phyloP scores from a whole-genome alignment of 2,113 vertebrate genomes.

The Muntiacus reevesi region DNA sequence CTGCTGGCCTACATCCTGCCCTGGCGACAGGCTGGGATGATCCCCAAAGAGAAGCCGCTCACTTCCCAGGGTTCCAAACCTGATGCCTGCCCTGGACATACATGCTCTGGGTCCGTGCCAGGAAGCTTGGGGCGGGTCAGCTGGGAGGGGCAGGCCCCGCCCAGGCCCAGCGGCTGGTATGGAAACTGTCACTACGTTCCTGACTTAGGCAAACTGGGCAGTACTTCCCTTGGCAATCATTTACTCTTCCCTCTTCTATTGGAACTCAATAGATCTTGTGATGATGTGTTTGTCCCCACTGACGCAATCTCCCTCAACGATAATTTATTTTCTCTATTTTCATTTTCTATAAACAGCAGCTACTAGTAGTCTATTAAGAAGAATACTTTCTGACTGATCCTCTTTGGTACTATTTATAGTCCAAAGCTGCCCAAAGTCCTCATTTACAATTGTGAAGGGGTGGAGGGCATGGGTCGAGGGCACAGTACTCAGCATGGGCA shows the following conservation, averaged over 20 bases:
- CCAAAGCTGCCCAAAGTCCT: neutral
- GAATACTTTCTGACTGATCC: neutral
- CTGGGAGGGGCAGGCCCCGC: neutral
- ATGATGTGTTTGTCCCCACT: neutral
- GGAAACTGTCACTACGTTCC: neutral
- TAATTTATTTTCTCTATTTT: constrained; percentile 16
- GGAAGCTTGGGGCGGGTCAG: neutral
- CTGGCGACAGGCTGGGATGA: neutral
- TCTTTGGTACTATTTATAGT: constrained; percentile 12
- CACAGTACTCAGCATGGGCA: neutral
- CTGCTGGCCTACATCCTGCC: neutral
- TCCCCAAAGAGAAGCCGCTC: neutral
- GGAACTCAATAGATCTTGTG: neutral
- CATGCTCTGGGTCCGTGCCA: neutral
- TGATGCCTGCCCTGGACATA: neutral
- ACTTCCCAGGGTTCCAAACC: neutral
- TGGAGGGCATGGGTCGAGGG: neutral
- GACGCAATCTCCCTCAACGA: neutral
- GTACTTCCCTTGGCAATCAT: neutral
- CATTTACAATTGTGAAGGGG: neutral
- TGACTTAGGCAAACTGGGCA: neutral
- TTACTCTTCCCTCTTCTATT: neutral
- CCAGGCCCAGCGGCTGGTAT: neutral
- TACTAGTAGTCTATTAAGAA: neutral
- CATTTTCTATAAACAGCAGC: neutral